These are phyloP conservation scores for Stenodema calcarata DNA, from an alignment of 2,888 invertebrate genomes.

Conservation along the genomic window DNA sequence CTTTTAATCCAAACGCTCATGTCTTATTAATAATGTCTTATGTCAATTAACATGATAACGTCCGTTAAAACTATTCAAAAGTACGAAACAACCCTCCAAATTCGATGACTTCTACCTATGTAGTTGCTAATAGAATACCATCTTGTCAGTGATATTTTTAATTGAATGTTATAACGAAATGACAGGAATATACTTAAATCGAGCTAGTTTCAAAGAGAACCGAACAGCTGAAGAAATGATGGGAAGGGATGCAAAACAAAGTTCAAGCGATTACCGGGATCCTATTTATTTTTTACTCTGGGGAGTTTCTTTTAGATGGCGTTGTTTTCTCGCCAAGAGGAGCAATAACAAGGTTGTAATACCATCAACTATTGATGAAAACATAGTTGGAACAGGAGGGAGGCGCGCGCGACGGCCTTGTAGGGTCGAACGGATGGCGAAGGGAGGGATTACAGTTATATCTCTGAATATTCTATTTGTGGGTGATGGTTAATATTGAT, in stretches of 20 bases:
- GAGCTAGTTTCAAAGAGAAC: not conserved
- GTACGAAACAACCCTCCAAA: too few species aligned
- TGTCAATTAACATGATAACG: too few species aligned
- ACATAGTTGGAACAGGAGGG: constrained; percentile 19
- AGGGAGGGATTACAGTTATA: constrained; percentile 28
- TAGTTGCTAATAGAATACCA: too few species aligned
- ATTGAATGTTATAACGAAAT: too few species aligned
- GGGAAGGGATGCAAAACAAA: constrained; percentile 5
- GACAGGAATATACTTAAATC: too few species aligned
- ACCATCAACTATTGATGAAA: constrained; percentile 43
- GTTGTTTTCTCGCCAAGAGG: constrained; percentile 35
- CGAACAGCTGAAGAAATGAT: not conserved
- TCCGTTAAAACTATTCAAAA: too few species aligned
- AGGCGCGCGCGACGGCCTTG: not conserved
- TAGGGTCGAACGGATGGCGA: not conserved
- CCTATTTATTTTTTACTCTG: constrained; percentile 33
- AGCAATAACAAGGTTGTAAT: constrained; percentile 42
- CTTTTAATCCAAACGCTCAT: too few species aligned
- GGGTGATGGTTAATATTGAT: constrained; percentile 47
- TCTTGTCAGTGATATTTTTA: too few species aligned
- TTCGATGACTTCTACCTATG: too few species aligned
- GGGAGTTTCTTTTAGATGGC: constrained; percentile 32
- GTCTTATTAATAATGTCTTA: too few species aligned
- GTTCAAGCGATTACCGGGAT: constrained; percentile 22
- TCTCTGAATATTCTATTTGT: constrained; percentile 45